Conservation (phyloP, 2,797 vertebrate species). For the Premnoplex brunnescens region DNA sequence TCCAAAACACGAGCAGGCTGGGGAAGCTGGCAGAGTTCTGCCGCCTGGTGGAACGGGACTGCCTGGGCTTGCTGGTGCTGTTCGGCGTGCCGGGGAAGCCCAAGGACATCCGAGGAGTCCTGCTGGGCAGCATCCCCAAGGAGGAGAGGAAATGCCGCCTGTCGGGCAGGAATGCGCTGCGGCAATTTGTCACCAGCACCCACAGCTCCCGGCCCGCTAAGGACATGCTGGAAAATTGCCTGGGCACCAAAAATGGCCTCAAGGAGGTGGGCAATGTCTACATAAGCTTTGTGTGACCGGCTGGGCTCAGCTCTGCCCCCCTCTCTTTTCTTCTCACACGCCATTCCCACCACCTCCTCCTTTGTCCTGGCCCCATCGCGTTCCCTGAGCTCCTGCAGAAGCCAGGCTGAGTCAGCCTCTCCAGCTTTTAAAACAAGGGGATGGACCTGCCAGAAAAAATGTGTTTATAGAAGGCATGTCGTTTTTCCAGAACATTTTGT, state of each 20-base stretch:
- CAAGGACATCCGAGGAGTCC: constrained; percentile 56
- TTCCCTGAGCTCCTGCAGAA: background rate
- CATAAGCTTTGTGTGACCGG: constrained; percentile 55
- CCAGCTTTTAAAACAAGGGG: background rate
- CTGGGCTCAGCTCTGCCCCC: background rate
- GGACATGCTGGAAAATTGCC: constrained; percentile 59
- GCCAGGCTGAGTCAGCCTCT: background rate
- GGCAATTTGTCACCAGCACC: constrained; percentile 42
- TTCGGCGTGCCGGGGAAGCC: constrained; percentile 66
- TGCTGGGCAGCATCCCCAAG: constrained; percentile 55
- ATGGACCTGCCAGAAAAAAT: background rate
- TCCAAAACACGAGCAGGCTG: constrained; percentile 17
- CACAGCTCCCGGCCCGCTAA: constrained; percentile 48
- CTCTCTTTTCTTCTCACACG: accelerated
- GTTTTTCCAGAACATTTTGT: background rate
- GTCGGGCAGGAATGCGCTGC: background rate
- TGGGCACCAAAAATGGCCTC: background rate
- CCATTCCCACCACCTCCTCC: background rate
- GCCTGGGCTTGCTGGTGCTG: constrained; percentile 60
- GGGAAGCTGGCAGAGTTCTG: constrained; percentile 70
- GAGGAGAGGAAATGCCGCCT: background rate
- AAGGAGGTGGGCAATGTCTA: constrained; percentile 48
- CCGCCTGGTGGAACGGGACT: constrained; percentile 62
- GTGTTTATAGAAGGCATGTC: background rate
- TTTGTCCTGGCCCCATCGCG: accelerated